A percentile compares a stretch with the other conserved stretches of the same genome.
phyloP scores from a whole-genome alignment of 2,797 vertebrate species.

The Petrocephalus schoutedeni region DNA sequence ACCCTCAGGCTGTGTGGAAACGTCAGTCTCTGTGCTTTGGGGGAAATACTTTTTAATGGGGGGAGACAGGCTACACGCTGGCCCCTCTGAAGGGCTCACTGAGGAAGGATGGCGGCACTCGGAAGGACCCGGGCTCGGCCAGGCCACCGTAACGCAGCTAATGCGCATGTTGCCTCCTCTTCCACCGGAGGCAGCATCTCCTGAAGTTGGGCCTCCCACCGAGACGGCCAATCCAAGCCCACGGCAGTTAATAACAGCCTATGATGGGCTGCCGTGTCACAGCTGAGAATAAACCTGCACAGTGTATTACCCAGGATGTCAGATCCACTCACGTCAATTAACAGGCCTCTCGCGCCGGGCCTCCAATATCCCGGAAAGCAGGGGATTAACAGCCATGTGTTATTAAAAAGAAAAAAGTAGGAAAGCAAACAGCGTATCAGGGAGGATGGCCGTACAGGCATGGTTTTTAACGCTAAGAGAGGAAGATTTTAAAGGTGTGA shows the following conservation, averaged over 20 bases:
- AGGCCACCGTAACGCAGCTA: conserved; percentile 25
- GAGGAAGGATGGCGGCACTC: not conserved
- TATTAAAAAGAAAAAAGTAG: conserved; percentile 19
- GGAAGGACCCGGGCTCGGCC: conserved; percentile 25
- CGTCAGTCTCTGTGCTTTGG: conserved; percentile 23
- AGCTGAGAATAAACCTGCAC: conserved; percentile 66
- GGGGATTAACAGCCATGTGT: conserved; percentile 23
- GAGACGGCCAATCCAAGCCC: conserved; percentile 48
- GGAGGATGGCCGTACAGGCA: not conserved
- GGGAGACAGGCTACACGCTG: conserved; percentile 30
- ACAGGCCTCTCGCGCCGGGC: conserved; percentile 28
- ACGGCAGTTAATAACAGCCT: conserved; percentile 68
- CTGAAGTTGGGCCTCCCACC: not conserved
- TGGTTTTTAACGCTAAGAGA: not conserved
- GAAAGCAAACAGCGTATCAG: conserved; percentile 10
- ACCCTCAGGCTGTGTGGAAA: conserved; percentile 15
- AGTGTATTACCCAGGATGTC: conserved; percentile 62
- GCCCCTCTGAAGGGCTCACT: conserved; percentile 26
- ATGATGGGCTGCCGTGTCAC: conserved; percentile 69
- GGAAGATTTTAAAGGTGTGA: not conserved
- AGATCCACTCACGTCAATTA: conserved; percentile 69
- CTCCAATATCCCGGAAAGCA: conserved; percentile 22
- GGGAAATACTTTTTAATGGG: conserved; percentile 43
- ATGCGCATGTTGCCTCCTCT: conserved; percentile 20
- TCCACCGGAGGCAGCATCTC: conserved; percentile 17